Percentiles rank a stretch among this genome's conserved stretches.
Evolutionary conservation across 2,888 invertebrate genomes (phyloP).

Genomic region (Ethmia dodecea): DNA sequence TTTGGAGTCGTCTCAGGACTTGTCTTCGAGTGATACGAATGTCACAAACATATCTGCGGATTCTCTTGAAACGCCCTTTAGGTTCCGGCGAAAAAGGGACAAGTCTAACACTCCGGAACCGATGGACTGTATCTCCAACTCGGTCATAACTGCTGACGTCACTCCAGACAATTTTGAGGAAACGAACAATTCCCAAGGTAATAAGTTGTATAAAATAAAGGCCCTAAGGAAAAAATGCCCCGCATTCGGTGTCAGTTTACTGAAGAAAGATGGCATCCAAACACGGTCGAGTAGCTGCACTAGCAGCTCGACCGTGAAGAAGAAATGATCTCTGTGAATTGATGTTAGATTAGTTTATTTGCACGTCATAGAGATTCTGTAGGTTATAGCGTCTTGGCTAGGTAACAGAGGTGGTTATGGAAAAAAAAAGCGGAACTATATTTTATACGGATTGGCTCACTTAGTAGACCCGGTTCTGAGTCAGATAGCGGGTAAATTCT

Average conservation of each 20-base stretch:
- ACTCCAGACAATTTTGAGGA: constrained; percentile 66
- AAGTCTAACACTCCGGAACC: constrained; percentile 67
- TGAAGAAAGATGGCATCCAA: constrained; percentile 67
- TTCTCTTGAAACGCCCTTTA: constrained; percentile 61
- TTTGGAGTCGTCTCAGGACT: constrained; percentile 55
- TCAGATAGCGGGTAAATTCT: too few relatives aligned
- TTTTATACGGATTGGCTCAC: too few relatives aligned
- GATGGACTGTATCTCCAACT: constrained; percentile 63
- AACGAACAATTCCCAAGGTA: constrained; percentile 66
- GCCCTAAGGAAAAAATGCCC: constrained; percentile 67
- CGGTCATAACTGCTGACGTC: constrained; percentile 61
- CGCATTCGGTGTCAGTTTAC: constrained; percentile 52
- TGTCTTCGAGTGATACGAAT: constrained; percentile 71
- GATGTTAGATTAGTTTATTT: constrained; percentile 26
- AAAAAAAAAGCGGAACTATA: too few relatives aligned
- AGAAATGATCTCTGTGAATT: constrained; percentile 65
- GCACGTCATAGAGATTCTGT: constrained; percentile 31
- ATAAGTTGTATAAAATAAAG: constrained; percentile 69
- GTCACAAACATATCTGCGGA: constrained; percentile 69
- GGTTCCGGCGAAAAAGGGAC: constrained; percentile 65
- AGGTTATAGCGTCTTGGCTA: constrained; percentile 20
- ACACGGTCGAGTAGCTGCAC: constrained; percentile 67
- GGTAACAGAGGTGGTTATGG: constrained; percentile 4
- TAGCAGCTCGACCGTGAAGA: constrained; percentile 59
- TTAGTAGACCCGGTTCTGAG: too few relatives aligned